A percentile compares a stretch with the other conserved stretches of the same genome.
Conservation (phyloP, 2,113 vertebrate species). For the Hippocampus barbouri region DNA sequence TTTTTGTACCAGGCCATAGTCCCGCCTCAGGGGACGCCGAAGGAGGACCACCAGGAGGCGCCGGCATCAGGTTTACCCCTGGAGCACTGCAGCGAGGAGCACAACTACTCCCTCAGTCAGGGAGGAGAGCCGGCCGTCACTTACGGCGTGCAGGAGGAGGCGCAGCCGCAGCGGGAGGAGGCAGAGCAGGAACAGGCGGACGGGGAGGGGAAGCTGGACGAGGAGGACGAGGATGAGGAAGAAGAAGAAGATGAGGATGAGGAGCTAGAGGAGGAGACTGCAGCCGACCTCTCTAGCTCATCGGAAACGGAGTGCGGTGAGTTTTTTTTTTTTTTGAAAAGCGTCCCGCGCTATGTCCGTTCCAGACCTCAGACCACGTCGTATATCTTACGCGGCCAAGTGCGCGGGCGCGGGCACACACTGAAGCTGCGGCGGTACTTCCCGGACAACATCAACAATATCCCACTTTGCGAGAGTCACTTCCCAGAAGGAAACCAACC, state of each 20-base stretch:
- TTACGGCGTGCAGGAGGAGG: constrained; percentile 42
- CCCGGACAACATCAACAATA: constrained; percentile 13
- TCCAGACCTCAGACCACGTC: constrained; percentile 39
- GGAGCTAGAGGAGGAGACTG: constrained; percentile 49
- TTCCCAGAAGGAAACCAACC: not conserved
- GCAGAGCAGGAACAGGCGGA: constrained; percentile 24
- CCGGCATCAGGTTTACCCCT: constrained; percentile 29
- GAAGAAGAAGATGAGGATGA: constrained; percentile 39
- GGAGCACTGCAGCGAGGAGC: constrained; percentile 70
- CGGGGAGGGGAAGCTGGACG: constrained; percentile 41
- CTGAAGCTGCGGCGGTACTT: constrained; percentile 28
- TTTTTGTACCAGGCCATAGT: not conserved
- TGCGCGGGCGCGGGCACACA: not conserved
- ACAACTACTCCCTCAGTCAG: constrained; percentile 72
- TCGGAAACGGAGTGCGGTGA: constrained; percentile 71
- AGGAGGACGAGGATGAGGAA: constrained; percentile 26
- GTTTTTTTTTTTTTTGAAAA: constrained; percentile 28
- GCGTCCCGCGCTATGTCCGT: constrained; percentile 15
- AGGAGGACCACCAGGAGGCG: constrained; percentile 40
- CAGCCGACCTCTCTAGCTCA: constrained; percentile 61
- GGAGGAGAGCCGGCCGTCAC: constrained; percentile 40
- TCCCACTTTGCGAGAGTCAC: constrained; percentile 5
- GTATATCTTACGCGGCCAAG: not conserved
- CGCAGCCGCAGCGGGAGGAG: constrained; percentile 18
- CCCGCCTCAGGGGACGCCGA: constrained; percentile 49